Percentiles rank a stretch among this genome's conserved stretches.
phyloP scores from a whole-genome alignment of 2,113 vertebrate species.

The Datnioides undecimradiatus region DNA sequence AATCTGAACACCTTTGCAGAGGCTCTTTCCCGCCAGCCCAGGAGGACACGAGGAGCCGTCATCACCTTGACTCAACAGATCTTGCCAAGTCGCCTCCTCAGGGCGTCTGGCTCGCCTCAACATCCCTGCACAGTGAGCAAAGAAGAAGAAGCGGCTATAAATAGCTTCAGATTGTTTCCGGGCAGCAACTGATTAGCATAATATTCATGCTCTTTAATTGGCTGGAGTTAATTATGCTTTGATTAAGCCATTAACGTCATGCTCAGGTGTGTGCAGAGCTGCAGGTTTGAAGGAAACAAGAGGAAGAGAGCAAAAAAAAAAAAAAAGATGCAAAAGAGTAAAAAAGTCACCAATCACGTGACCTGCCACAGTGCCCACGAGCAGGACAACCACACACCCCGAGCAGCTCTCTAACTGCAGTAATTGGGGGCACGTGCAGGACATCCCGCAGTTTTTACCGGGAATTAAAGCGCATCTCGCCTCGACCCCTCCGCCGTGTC shows the following conservation, averaged over 20 bases:
- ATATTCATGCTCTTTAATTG: conserved; percentile 2
- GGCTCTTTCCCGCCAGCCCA: not conserved
- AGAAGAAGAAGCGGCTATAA: conserved; percentile 25
- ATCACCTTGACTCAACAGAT: conserved; percentile 46
- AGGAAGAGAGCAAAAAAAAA: not conserved
- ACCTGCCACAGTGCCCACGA: conserved; percentile 22
- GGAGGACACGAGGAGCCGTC: conserved; percentile 11
- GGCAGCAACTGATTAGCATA: conserved; percentile 27
- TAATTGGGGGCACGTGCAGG: conserved; percentile 20
- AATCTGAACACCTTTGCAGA: not conserved
- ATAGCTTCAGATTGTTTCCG: conserved; percentile 59
- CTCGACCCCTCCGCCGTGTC: not conserved
- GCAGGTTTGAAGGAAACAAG: not conserved
- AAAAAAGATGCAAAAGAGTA: not conserved
- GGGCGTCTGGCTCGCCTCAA: conserved; percentile 32
- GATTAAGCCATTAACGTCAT: rapidly evolving
- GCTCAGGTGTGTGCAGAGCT: not conserved
- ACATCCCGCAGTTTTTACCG: not conserved
- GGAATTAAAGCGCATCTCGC: conserved; percentile 7
- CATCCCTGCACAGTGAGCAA: not conserved
- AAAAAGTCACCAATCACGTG: too few species aligned
- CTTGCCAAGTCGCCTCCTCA: conserved; percentile 26
- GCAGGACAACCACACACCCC: not conserved
- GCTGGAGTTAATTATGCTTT: conserved; percentile 7
- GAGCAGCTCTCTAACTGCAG: too few species aligned